Evolutionary conservation across 2,113 vertebrate genomes (phyloP), one percentile per base, ranked within the genome.

Genomic region (Jaculus jaculus): DNA sequence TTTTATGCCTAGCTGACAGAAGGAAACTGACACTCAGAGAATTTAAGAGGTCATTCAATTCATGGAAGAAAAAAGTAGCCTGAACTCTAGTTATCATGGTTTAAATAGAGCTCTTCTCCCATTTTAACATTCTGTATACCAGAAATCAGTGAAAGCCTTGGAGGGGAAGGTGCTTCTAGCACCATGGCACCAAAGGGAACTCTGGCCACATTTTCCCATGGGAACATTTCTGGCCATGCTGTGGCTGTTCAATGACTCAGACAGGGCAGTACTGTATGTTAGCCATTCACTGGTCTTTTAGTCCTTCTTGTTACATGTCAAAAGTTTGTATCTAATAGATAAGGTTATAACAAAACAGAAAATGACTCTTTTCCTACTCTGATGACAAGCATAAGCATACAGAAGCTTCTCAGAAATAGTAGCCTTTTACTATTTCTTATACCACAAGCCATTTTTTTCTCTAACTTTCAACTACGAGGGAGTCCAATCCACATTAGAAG

Each of bases 161-260:
- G 2, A 90, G 47, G 79, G 13, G 84, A 95, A 95, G 88, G 96
- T 95, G 92, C 89, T 94, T 92, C 92, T 96, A 94, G 96, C 95
- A 90, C 34, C 63, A 26, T 30, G 12, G 39, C 32, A 6, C 5
- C 54, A 82, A 95, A 93, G 83, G 93, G 79, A 96, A 92, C 74
- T 90, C 92, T 96, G 94, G 95, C 82, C 95, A 88, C 74, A 93
- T 95, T 96, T 94, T 96, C 94, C 95, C 93, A 78, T 96, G 96
- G 94, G 96, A 96, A 97, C 83, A 92, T 94, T 86, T 85, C 88
- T 28, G 28, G 73, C 61, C 51, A 3, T 11, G n/a, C 80, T 66
- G 79, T 69, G 80, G 86, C 42, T 51, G 75, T 75, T 65, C 78
- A 85, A 2, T 21, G 75, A 51, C 71, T 84, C 51, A 13, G 58